These are phyloP conservation scores for Dendroctonus ponderosae DNA, from an alignment of 1,140 invertebrate species.

Conservation along the genomic window DNA sequence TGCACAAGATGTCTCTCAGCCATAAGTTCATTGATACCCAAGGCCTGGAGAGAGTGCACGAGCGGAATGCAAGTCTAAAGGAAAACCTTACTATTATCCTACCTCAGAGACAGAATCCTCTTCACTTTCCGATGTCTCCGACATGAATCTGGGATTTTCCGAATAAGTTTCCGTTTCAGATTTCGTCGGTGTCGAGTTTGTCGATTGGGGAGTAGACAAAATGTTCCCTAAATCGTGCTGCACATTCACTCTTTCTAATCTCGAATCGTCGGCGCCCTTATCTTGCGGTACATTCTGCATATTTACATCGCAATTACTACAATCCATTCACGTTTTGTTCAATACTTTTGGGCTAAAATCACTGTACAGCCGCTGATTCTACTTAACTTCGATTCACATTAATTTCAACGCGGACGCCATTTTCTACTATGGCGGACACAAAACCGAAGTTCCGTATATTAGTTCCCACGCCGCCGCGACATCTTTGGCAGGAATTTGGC, in stretches of 20 bases:
- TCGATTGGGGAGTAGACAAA: conserved; percentile 62
- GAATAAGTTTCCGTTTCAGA: conserved; percentile 76
- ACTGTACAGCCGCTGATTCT: conserved; percentile 45
- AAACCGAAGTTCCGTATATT: conserved; percentile 35
- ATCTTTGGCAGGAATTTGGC: conserved; percentile 24
- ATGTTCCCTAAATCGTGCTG: conserved; percentile 58
- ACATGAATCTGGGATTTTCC: conserved; percentile 79
- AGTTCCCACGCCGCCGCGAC: conserved; percentile 33
- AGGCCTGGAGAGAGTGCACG: conserved; percentile 38
- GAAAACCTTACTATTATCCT: conserved; percentile 46
- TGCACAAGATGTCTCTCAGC: conserved; percentile 52
- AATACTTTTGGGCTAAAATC: conserved; percentile 38
- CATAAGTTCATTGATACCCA: conserved; percentile 51
- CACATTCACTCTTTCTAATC: conserved; percentile 67
- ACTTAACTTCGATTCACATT: conserved; percentile 47
- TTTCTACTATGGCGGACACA: conserved; percentile 48
- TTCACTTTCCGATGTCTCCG: conserved; percentile 87
- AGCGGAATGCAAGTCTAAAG: conserved; percentile 7
- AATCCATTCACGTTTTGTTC: conserved; percentile 41
- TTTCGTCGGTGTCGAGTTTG: conserved; percentile 67
- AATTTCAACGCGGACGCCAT: conserved; percentile 50
- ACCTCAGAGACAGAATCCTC: conserved; percentile 92
- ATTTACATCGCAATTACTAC: conserved; percentile 63
- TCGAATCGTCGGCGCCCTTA: conserved; percentile 70
- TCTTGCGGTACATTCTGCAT: conserved; percentile 86